Percentiles rank a stretch among this genome's conserved stretches.
Evolutionary conservation across 1,140 invertebrate species (phyloP).

Genomic region (Eufriesea mexicana): DNA sequence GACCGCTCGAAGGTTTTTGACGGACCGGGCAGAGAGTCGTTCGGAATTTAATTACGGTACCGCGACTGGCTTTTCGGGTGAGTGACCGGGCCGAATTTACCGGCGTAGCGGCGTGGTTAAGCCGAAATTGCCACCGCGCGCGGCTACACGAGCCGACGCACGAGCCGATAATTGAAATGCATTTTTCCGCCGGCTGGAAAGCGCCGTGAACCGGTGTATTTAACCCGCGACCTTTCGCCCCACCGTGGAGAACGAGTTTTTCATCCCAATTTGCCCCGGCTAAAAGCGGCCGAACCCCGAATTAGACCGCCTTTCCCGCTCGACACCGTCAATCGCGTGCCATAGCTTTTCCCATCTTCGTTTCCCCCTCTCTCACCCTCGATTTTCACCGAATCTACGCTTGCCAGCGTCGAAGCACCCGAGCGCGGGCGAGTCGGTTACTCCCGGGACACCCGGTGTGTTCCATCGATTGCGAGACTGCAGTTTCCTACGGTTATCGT

Average conservation of each 20-base stretch:
- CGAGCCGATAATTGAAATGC: constrained; percentile 68
- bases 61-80: constrained; percentile 60
- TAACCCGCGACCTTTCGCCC: constrained; percentile 50
- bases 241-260: constrained; percentile 21
- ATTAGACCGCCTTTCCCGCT: not conserved
- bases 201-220: constrained; percentile 48
- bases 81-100: constrained; percentile 62
- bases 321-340: not conserved
- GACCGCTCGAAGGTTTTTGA: constrained; percentile 59
- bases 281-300: constrained; percentile 26
- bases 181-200: constrained; percentile 57
- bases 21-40: constrained; percentile 58
- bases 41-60: constrained; percentile 67
- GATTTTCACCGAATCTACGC: not conserved
- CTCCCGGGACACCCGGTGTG: constrained; percentile 33
- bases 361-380: not conserved
- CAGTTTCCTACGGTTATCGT: constrained; percentile 56
- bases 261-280: constrained; percentile 5
- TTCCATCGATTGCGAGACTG: constrained; percentile 45
- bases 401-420: not conserved
- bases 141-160: constrained; percentile 7
- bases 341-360: too few relatives aligned
- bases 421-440: not conserved
- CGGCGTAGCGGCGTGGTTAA: constrained; percentile 54
- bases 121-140: constrained; percentile 60